Evolutionary conservation across 2,888 invertebrate genomes (phyloP).

Genomic region (Cyclophora punctaria): DNA sequence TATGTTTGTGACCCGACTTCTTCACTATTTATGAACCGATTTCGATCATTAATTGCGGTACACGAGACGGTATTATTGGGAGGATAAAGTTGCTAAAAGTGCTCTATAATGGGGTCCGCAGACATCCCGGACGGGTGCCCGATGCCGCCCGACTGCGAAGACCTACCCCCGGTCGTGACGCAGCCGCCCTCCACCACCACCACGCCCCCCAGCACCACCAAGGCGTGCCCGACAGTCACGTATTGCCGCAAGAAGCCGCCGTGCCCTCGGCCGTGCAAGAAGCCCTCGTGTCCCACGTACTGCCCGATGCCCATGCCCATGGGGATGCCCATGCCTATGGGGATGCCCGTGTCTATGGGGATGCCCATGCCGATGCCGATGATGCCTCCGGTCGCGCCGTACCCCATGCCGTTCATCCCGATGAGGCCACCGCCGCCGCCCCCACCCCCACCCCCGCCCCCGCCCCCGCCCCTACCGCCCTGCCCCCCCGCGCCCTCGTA

Average conservation of each 20-base stretch:
- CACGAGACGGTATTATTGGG: too few species aligned
- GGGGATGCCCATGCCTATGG: not conserved
- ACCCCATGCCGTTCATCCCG: not conserved
- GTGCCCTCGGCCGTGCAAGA: too few species aligned
- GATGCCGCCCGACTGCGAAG: slow-evolving; percentile 28
- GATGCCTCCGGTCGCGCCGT: not conserved
- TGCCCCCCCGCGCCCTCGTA: not conserved
- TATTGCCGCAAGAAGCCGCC: not conserved
- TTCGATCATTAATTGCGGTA: too few species aligned
- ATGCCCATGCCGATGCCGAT: not conserved
- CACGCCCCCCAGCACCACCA: slow-evolving; percentile 5
- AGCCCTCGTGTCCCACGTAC: too few species aligned
- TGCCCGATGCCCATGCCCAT: not conserved
- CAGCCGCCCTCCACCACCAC: slow-evolving; percentile 4
- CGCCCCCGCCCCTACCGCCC: not conserved
- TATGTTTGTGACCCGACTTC: too few species aligned
- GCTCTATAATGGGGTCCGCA: not conserved
- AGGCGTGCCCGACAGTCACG: slow-evolving; percentile 2
- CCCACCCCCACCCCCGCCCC: slow-evolving; percentile 2
- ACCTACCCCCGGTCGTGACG: not conserved
- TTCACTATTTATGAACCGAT: too few species aligned
- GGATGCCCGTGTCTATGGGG: not conserved
- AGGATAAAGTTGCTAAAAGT: too few species aligned
- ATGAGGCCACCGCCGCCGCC: slow-evolving; percentile 12
- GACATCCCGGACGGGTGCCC: slow-evolving; percentile 26